Conservation (phyloP, 2,113 vertebrate genomes). For the Gulo gulo region DNA sequence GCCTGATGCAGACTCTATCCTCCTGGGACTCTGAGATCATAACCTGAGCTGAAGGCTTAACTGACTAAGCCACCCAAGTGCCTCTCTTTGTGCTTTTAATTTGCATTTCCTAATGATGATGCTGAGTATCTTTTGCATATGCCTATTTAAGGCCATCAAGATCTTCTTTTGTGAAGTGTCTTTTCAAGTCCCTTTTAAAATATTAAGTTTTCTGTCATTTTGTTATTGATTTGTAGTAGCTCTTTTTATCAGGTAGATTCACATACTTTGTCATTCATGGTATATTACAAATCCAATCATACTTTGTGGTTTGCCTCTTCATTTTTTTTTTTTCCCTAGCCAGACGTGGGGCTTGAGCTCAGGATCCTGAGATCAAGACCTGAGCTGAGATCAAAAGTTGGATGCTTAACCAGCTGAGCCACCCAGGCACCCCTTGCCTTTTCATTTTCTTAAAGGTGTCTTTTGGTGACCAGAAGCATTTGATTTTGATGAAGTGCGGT, state of each 20-base stretch:
- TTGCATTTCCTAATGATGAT: background rate
- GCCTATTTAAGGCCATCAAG: background rate
- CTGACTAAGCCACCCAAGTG: too few species aligned
- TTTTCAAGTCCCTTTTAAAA: constrained; percentile 37
- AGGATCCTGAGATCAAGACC: background rate
- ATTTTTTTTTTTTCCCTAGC: background rate
- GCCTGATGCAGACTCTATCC: background rate
- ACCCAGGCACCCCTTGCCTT: background rate
- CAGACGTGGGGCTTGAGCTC: background rate
- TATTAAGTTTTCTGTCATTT: background rate
- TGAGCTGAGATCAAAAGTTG: background rate
- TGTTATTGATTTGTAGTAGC: background rate
- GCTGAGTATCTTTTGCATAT: background rate
- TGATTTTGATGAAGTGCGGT: constrained; percentile 1
- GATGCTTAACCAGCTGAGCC: background rate
- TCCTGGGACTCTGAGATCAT: background rate
- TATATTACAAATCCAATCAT: background rate
- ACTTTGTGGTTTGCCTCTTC: background rate
- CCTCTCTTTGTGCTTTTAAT: background rate
- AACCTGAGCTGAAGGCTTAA: background rate
- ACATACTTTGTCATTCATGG: background rate
- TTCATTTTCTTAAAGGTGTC: constrained; percentile 8
- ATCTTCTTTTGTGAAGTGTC: background rate
- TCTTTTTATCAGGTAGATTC: constrained; percentile 24
- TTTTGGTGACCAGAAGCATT: constrained; percentile 43